Percentiles rank a stretch among this genome's conserved stretches.
phyloP scores from a whole-genome alignment of 2,797 vertebrate species.

The Phrynocephalus forsythii region DNA sequence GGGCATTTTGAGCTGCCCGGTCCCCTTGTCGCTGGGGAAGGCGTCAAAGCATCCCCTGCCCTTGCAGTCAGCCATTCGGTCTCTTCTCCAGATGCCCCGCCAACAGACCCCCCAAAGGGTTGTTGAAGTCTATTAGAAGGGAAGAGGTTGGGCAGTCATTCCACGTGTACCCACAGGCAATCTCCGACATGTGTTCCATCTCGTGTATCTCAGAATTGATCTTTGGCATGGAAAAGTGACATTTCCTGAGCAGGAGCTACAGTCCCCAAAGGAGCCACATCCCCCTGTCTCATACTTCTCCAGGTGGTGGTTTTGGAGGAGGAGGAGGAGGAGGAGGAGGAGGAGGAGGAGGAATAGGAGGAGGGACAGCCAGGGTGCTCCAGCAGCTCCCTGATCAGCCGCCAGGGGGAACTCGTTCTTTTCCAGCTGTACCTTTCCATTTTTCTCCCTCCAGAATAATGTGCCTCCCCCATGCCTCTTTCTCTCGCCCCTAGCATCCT shows the following conservation, averaged over 20 bases:
- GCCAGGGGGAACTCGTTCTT: not conserved
- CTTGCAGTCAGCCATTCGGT: too few relatives aligned
- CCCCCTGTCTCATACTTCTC: not conserved
- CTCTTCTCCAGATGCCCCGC: too few relatives aligned
- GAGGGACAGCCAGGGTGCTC: too few relatives aligned
- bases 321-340: too few relatives aligned
- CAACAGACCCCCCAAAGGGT: not conserved
- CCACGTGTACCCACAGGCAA: not conserved
- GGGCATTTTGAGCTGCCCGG: not conserved
- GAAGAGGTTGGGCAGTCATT: not conserved
- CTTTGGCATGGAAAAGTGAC: not conserved
- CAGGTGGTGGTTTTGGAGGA: too few relatives aligned
- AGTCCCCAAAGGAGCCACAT: not conserved
- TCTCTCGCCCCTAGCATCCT: conserved; percentile 78
- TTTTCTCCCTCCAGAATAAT: not conserved
- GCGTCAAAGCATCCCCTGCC: too few relatives aligned
- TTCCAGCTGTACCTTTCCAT: not conserved
- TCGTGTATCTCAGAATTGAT: not conserved
- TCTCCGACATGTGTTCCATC: not conserved
- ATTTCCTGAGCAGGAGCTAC: not conserved
- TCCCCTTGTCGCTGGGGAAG: not conserved
- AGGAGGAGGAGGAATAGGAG: fast-evolving
- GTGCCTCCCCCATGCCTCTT: not conserved
- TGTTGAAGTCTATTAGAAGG: not conserved
- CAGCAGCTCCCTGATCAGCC: not conserved